Base-by-base conservation (phyloP, 2,113 vertebrate species). In the Nymphicus hollandicus region DNA sequence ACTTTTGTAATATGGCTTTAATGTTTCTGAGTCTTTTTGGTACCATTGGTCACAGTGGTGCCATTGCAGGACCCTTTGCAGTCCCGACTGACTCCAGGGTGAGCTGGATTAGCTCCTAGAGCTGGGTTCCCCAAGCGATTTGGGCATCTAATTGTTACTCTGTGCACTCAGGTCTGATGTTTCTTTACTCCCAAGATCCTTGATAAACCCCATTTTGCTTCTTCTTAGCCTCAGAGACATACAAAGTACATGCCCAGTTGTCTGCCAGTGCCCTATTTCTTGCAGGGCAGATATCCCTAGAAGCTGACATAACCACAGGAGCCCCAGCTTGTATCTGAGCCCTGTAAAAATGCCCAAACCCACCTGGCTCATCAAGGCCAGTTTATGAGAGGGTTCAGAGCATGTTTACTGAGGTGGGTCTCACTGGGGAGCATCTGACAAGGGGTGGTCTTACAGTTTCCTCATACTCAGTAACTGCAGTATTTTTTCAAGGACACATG, bases 291-390 rank as follows among this genome's bases (percentile, higher is more conserved):
- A 0, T 22, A 16, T 47, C 31, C 25, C 11, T 43, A 20, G 23
- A 49, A 41, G 58, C 17, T 89, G 70, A 39, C 8, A 1, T 7
- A n/a, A 24, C 44, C 17, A 31, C 44, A 52, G 66, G 35, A 50
- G 20, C 1, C 0, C 44, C n/a, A 23, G 20, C 31, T 89, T 0
- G 0, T 76, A 22, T 10, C 15, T 43, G 19, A 73, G 28, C 27
- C 33, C 27, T 2, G 0, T 70, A 53, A 90, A 73, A 86, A 46
- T 41, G 37, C 8, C 25, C 19, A 37, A 19, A 5, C 27, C n/a
- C n/a, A 28, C 29, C 19, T 73, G 53, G 11, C 18, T 49, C 28
- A 70, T 69, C 28, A 72, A 49, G 41, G 49, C 20, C 61, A 49
- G 16, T 56, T 86, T 50, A 11, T 50, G 20, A 50, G 53, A 49